Conservation (phyloP, 1,140 invertebrate species). For the Antheraea pernyi region DNA sequence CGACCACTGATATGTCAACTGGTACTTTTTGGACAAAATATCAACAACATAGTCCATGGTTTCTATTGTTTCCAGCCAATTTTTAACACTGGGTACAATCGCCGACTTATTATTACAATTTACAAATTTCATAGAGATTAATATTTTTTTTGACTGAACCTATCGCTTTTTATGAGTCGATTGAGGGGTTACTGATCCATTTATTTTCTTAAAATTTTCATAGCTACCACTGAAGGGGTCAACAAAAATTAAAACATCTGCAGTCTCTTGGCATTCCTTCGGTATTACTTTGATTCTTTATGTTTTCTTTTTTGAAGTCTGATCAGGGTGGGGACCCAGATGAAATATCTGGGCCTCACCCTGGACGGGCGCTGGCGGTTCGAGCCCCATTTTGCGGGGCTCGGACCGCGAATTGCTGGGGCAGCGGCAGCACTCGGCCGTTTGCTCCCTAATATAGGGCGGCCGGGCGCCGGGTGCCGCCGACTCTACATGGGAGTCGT, state of each 20-base stretch:
- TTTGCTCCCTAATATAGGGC: no score
- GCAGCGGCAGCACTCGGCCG: no score
- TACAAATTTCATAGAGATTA: no score
- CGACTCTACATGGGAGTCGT: no score
- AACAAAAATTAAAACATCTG: constrained; percentile 43
- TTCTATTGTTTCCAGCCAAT: constrained; percentile 19
- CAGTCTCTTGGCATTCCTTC: constrained; percentile 32
- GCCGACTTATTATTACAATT: neutral
- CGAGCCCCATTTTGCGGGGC: no score
- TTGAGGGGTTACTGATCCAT: neutral
- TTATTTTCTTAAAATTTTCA: neutral
- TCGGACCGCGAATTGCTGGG: no score
- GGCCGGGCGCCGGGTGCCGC: no score
- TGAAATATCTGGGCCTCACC: no score
- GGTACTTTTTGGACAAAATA: constrained; percentile 9
- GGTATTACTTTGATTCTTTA: constrained; percentile 26
- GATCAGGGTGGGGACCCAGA: no score
- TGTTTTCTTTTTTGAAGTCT: no score
- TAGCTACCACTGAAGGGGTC: constrained; percentile 12
- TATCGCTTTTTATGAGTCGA: neutral
- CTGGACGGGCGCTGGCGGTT: no score
- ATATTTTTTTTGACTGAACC: neutral
- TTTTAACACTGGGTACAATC: constrained; percentile 5
- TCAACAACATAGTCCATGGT: constrained; percentile 16
- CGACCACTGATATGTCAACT: constrained; percentile 20